phyloP scores from a whole-genome alignment of 1,140 invertebrate species.

The Microvelia longipes region DNA sequence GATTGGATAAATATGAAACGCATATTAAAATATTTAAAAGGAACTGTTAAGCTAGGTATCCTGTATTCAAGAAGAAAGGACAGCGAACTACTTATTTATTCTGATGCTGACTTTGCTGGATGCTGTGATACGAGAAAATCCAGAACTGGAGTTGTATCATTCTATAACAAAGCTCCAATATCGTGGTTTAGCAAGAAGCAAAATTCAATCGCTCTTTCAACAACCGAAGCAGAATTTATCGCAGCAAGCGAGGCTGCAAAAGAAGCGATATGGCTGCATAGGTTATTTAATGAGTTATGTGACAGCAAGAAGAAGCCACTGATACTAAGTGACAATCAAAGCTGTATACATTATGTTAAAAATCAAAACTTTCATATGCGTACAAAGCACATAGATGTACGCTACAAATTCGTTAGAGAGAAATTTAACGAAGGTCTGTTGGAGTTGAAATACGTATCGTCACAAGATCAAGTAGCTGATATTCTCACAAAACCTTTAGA shows the following conservation, averaged over 20 bases:
- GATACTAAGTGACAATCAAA: neutral
- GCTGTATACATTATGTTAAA: neutral
- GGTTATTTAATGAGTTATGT: neutral
- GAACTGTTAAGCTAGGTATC: slow-evolving; percentile 9
- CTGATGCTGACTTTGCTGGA: slow-evolving; percentile 28
- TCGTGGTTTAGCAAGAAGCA: slow-evolving; percentile 24
- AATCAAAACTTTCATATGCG: neutral
- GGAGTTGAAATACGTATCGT: neutral
- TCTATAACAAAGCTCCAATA: slow-evolving; percentile 14
- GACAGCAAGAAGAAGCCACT: neutral
- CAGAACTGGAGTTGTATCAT: slow-evolving; percentile 18
- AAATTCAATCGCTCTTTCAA: slow-evolving; percentile 19
- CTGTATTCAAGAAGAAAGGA: slow-evolving; percentile 1
- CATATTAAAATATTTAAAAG: slow-evolving; percentile 16
- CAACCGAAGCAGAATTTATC: slow-evolving; percentile 33
- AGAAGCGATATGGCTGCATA: slow-evolving; percentile 8
- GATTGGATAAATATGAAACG: slow-evolving; percentile 9
- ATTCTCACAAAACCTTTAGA: neutral
- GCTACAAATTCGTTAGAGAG: neutral
- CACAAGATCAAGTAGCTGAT: neutral
- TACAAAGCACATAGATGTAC: neutral
- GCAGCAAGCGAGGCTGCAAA: slow-evolving; percentile 29
- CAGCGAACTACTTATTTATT: neutral
- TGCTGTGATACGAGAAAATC: slow-evolving; percentile 25
- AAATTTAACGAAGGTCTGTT: neutral